Evolutionary conservation across 1,140 invertebrate genomes (phyloP).

Genomic region (Lasioglossum baleicum): DNA sequence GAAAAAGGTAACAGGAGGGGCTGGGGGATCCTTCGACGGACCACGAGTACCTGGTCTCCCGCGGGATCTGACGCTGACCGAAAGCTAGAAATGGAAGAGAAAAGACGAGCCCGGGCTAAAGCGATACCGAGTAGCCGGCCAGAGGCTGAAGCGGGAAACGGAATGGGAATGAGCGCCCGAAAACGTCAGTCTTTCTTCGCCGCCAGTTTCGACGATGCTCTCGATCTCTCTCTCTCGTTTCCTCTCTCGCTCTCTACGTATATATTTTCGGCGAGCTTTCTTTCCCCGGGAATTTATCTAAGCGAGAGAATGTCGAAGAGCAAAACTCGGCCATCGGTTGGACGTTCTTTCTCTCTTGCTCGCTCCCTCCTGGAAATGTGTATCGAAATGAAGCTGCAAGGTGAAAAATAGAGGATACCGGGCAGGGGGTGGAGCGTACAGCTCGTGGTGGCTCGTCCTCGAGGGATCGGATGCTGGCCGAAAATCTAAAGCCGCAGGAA

Average conservation of each 20-base stretch:
- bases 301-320: neutral
- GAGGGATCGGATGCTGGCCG: neutral
- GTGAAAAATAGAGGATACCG: conserved; percentile 4
- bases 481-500: conserved; percentile 7
- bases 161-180: conserved; percentile 36
- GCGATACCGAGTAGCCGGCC: conserved; percentile 47
- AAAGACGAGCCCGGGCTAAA: conserved; percentile 57
- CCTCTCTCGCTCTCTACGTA: neutral
- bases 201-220: neutral
- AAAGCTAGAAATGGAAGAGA: conserved; percentile 57
- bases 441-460: neutral
- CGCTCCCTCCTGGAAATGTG: neutral
- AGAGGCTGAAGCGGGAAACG: conserved; percentile 26
- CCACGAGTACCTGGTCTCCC: conserved; percentile 60
- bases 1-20: conserved; percentile 18
- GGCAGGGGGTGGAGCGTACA: neutral
- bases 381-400: conserved; percentile 7
- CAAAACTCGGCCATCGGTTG: neutral
- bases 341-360: neutral
- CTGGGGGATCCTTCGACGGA: conserved; percentile 47
- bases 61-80: conserved; percentile 63
- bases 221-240: neutral
- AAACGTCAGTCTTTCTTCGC: conserved; percentile 34
- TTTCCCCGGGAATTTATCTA: neutral
- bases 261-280: conserved; percentile 27